Evolutionary conservation across 2,888 invertebrate genomes (phyloP).

Genomic region (Apotomis betuletana): DNA sequence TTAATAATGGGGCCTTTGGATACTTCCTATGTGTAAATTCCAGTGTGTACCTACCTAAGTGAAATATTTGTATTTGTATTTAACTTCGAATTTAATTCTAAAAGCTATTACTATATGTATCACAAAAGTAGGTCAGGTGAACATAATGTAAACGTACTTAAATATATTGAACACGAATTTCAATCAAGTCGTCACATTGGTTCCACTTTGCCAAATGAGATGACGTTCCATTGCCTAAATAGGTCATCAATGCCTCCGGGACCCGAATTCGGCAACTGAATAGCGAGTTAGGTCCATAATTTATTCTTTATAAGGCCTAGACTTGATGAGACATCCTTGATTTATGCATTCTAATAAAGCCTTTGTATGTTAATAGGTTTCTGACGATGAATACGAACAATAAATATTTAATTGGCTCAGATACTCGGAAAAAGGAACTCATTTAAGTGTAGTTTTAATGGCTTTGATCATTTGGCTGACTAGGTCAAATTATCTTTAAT

Average conservation of each 20-base stretch:
- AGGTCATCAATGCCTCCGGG: neutral
- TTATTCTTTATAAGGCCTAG: neutral
- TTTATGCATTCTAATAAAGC: slow-evolving; percentile 46
- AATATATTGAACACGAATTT: neutral
- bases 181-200: neutral
- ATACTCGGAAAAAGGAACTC: slow-evolving; percentile 2
- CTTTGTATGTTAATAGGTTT: slow-evolving; percentile 46
- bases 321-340: slow-evolving; percentile 7
- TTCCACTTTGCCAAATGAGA: slow-evolving; percentile 20
- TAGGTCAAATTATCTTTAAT: neutral
- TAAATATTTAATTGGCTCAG: slow-evolving; percentile 11
- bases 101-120: no score
- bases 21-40: no score
- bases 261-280: slow-evolving; percentile 14
- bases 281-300: neutral
- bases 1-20: no score
- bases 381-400: slow-evolving; percentile 18
- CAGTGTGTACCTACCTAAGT: no score
- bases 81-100: no score
- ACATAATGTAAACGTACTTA: neutral
- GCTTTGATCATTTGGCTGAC: slow-evolving; percentile 2
- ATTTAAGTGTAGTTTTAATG: slow-evolving; percentile 10
- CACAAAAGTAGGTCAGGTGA: neutral
- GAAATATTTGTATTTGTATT: no score
- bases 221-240: slow-evolving; percentile 16